phyloP scores from a whole-genome alignment of 2,888 invertebrate genomes.

The Dysmachus trigonus region DNA sequence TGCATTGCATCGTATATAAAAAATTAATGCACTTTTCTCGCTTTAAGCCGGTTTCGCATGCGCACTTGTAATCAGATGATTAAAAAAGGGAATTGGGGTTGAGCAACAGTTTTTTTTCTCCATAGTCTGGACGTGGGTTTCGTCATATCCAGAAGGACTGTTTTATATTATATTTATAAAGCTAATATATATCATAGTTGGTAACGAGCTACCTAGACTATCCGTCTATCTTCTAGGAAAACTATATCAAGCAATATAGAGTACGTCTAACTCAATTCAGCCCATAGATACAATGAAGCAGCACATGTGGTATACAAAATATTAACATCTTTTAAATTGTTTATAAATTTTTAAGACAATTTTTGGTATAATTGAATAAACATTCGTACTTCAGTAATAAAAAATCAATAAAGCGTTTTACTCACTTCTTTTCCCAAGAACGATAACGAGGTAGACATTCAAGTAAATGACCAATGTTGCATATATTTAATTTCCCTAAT shows the following conservation, averaged over 20 bases:
- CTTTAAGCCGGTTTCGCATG: conserved; percentile 44
- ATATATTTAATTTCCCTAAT: neutral
- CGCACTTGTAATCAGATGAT: conserved; percentile 33
- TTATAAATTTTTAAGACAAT: too few species aligned
- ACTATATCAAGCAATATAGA: too few species aligned
- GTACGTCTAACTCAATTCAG: too few species aligned
- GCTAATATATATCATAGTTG: neutral
- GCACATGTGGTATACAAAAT: too few species aligned
- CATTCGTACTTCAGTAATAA: neutral
- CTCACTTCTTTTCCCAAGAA: neutral
- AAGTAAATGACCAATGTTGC: neutral
- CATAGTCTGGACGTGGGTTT: neutral
- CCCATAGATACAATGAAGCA: too few species aligned
- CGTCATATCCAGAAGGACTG: neutral
- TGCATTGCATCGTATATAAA: neutral
- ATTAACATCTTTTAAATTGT: too few species aligned
- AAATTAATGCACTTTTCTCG: conserved; percentile 40
- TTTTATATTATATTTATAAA: neutral
- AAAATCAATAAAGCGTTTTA: neutral
- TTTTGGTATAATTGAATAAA: neutral
- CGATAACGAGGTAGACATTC: neutral
- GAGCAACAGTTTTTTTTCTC: conserved; percentile 15
- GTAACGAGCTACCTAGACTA: neutral
- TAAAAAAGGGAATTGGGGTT: conserved; percentile 48
- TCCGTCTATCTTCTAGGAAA: too few species aligned